phyloP scores from a whole-genome alignment of 2,113 vertebrate species.

The Otocyon megalotis region DNA sequence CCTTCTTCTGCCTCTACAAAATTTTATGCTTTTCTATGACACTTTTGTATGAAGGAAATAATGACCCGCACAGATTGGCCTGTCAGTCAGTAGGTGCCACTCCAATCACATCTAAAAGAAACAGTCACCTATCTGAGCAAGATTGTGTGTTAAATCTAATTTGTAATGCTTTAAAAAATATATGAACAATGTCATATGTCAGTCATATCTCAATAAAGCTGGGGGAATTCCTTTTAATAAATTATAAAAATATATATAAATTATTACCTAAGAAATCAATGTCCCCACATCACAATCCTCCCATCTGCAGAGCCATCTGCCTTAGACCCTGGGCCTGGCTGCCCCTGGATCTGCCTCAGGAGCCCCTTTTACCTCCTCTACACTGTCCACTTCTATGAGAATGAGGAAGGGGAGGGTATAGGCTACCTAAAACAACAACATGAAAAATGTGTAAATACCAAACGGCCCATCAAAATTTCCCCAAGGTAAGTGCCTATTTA shows the following conservation, averaged over 20 bases:
- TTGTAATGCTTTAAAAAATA: slow-evolving; percentile 1
- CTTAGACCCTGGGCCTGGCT: background rate
- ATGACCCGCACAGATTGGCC: background rate
- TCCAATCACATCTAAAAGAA: background rate
- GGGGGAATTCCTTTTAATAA: background rate
- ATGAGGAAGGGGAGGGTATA: background rate
- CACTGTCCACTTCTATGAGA: background rate
- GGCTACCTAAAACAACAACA: background rate
- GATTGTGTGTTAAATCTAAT: background rate
- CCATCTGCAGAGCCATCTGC: background rate
- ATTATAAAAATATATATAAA: background rate
- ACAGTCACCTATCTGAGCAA: background rate
- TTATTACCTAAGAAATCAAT: background rate
- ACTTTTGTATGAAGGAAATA: background rate
- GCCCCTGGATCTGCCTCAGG: background rate
- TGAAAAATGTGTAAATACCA: background rate
- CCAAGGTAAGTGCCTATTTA: background rate
- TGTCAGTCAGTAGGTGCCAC: background rate
- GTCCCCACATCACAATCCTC: background rate
- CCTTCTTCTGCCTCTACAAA: background rate
- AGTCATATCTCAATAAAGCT: background rate
- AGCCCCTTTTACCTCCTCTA: background rate
- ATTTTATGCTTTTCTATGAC: background rate
- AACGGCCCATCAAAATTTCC: background rate
- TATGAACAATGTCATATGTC: background rate